Base-by-base conservation (phyloP, 2,797 vertebrate species). In the Tragopan temminckii region DNA sequence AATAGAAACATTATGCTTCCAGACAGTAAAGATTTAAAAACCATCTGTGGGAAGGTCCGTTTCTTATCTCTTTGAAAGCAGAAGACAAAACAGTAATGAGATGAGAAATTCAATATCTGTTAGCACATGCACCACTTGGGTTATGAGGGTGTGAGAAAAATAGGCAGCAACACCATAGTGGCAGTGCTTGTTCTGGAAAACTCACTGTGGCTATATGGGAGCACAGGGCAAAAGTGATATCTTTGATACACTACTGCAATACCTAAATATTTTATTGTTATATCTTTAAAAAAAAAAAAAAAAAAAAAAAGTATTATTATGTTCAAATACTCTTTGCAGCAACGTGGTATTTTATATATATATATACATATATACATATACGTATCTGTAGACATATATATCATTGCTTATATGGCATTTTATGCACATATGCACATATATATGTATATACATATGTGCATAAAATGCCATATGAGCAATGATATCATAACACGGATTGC, bases 11-110 rank as follows among this genome's bases (percentile, higher is more conserved):
- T 48, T 69, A 21, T 74, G 4, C 21, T 90, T 90, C 35, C 46
- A 59, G 55, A 82, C 91, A 72, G 15, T 25, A 82, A 50, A 82
- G 14, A 31, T 25, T 71, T 82, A 74, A 90, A 89, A 84, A 35
- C 2, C 7, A 27, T 63, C 18, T 33, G 18, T 58, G 27, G 43
- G 61, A 90, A 85, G 14, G 40, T 79, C 59, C 85, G 5, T 88
- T 59, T 71, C 57, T 92, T 69, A 84, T 57, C 74, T 80, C 50
- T 55, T 64, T 45, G 38, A 25, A 48, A 15, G 40, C 45, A 13
- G 18, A 69, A 77, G 62, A 53, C 38, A 58, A 91, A 86, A 31
- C 57, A 52, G 9, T 20, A 35, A 9, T 45, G 33, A 89, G 55
- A 62, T 48, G 13, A 38, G 57, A 90, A 70, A 57, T 5, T 63